Percentiles rank a stretch among this genome's conserved stretches.
Evolutionary conservation across 64 coral and sea anemone species (phyloP).

Genomic region (Dendrophyllia cribrosa): DNA sequence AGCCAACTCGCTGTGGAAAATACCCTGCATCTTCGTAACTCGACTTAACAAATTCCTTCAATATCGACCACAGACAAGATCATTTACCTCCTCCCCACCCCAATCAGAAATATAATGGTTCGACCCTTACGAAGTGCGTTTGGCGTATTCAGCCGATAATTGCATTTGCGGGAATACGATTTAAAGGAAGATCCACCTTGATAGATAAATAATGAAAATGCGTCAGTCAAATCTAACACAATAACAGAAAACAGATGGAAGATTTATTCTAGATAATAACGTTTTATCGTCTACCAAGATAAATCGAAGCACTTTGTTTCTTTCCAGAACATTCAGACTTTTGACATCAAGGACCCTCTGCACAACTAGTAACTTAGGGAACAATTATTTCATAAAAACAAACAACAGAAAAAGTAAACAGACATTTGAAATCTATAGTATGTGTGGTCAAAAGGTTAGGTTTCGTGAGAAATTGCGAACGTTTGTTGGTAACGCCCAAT

Average conservation of each 20-base stretch:
- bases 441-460: constrained; percentile 15
- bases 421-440: neutral
- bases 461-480: constrained; percentile 19
- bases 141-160: neutral
- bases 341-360: too few species aligned
- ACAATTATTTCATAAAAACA: neutral
- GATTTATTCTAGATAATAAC: neutral
- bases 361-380: neutral
- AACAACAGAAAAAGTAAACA: neutral
- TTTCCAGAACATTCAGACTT: too few species aligned
- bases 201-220: constrained; percentile 14
- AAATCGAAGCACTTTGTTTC: too few species aligned
- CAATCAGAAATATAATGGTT: too few species aligned
- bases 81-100: too few species aligned
- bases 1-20: too few species aligned
- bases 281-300: too few species aligned
- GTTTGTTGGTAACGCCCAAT: neutral
- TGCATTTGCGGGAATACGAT: neutral
- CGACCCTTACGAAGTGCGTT: too few species aligned
- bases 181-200: neutral
- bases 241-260: neutral
- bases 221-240: neutral
- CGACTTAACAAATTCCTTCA: too few species aligned
- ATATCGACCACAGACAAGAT: too few species aligned
- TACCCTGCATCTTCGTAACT: too few species aligned